These are phyloP conservation scores for Mungos mungo DNA, from an alignment of 2,113 vertebrate species.

Conservation along the genomic window DNA sequence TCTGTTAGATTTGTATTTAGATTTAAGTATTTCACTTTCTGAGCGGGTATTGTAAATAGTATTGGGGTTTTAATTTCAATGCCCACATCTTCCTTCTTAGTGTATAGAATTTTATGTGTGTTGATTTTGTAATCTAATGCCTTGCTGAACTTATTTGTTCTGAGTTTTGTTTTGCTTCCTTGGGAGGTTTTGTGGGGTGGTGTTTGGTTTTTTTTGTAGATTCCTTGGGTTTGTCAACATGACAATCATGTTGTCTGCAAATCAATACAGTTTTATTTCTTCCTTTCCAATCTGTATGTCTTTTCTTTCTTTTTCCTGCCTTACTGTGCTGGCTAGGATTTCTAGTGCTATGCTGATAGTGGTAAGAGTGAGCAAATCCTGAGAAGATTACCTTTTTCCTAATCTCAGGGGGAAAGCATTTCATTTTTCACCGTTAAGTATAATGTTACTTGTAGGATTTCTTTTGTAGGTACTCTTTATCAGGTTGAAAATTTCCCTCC, in stretches of 20 bases:
- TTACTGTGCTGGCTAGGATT: neutral
- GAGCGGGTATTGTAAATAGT: neutral
- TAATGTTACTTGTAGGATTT: neutral
- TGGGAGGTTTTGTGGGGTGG: neutral
- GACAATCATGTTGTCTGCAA: neutral
- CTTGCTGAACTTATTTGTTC: neutral
- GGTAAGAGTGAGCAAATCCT: neutral
- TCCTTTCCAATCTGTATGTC: neutral
- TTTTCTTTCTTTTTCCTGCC: neutral
- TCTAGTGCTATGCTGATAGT: neutral
- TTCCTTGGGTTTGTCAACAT: neutral
- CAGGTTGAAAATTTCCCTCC: neutral
- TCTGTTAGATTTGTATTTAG: neutral
- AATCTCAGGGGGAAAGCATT: neutral
- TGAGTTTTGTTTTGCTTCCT: neutral
- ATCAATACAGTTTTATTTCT: neutral
- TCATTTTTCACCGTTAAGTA: neutral
- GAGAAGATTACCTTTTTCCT: neutral
- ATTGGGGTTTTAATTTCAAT: neutral
- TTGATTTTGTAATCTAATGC: neutral
- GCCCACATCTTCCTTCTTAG: neutral
- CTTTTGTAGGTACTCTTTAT: neutral
- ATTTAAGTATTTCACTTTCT: neutral
- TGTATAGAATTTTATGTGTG: neutral
- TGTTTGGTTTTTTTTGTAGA: neutral